Evolutionary conservation across 2,888 invertebrate species (phyloP).

Genomic region (Tetropium fuscum): DNA sequence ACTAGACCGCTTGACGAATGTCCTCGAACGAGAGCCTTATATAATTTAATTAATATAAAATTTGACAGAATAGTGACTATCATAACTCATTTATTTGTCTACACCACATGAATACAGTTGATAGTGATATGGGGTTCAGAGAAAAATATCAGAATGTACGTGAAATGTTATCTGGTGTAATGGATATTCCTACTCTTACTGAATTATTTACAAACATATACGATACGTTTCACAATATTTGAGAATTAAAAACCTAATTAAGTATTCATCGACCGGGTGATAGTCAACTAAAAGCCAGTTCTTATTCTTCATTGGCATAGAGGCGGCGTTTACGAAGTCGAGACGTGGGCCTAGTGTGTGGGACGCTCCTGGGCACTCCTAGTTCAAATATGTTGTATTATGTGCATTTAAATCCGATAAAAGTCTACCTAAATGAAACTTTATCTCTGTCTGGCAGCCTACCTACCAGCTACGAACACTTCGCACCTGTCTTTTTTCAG

Average conservation of each 20-base stretch:
- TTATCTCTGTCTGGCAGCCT: slow-evolving; percentile 25
- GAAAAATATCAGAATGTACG: no score
- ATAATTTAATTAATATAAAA: no score
- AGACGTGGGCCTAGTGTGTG: slow-evolving; percentile 54
- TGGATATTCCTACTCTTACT: no score
- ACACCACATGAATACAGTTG: no score
- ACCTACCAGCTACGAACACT: not conserved
- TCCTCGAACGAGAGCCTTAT: no score
- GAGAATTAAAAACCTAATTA: slow-evolving; percentile 53
- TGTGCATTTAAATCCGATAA: slow-evolving; percentile 53
- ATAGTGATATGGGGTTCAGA: no score
- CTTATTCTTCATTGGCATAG: slow-evolving; percentile 45
- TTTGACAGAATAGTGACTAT: no score
- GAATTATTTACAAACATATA: no score
- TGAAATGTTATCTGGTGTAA: no score
- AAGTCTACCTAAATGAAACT: slow-evolving; percentile 37
- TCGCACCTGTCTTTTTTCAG: slow-evolving; percentile 7
- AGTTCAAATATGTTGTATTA: slow-evolving; percentile 55
- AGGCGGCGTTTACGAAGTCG: slow-evolving; percentile 46
- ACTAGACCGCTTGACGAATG: no score
- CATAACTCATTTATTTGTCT: no score
- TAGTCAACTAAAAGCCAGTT: slow-evolving; percentile 41
- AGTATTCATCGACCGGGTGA: slow-evolving; percentile 50
- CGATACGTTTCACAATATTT: slow-evolving; percentile 49
- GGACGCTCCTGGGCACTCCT: slow-evolving; percentile 55